Evolutionary conservation across 2,797 vertebrate species (phyloP), one percentile per base, ranked within the genome.

Genomic region (Coreius guichenoti): DNA sequence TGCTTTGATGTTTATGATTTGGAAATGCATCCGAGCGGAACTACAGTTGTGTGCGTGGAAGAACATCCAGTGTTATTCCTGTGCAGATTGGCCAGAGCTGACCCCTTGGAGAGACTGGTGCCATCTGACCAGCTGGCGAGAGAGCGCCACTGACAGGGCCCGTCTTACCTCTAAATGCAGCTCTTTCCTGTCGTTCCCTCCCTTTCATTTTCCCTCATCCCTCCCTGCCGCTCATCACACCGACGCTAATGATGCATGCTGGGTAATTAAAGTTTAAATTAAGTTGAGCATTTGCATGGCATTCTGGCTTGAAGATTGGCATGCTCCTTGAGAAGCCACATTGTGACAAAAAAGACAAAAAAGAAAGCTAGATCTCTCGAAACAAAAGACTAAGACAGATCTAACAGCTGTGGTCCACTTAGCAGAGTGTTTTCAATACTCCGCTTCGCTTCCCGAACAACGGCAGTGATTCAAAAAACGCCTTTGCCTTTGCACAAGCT

Each of bases 231-330:
- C 75, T 87, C 82, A 80, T 82, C 92, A 93, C 90, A 90, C 90
- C 88, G 88, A 90, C 91, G 93, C 92, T 94, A 94, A 94, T 94
- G 94, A 94, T 92, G 90, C 86, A 86, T 92, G 87, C 90, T 89
- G 91, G 90, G 92, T 94, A 94, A 95, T 95, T 95, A 95, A 94
- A 90, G 92, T 82, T 91, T 88, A 93, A 93, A 94, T 94, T 92
- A 93, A 92, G 91, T 79, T 85, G n/a, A 87, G 79, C 8, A 92
- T 94, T 94, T 93, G 91, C 93, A 94, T 93, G 83, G 43, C 80
- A 49, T 76, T 73, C 33, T 81, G 29, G 80, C 79, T 70, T 63
- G 21, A 73, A 84, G 85, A 72, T 63, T 63, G 77, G 47, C 54
- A 81, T 51, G 36, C 49, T 78, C 79, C 69, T 69, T 70, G 63